Evolutionary conservation across 1,140 invertebrate species (phyloP).

Genomic region (Caenorhabditis inopinata): DNA sequence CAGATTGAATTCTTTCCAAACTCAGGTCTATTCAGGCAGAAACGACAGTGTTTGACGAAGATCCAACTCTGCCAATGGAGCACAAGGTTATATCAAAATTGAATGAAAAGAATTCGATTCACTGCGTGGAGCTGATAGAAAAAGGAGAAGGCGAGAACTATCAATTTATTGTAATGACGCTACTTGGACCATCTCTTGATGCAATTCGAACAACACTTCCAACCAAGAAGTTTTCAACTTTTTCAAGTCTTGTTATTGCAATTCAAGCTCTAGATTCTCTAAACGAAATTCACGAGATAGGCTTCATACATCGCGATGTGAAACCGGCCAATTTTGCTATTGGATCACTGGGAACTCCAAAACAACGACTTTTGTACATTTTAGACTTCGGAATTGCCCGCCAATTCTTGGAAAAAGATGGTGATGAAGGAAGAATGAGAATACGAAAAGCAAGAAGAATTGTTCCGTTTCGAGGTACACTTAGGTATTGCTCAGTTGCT

Average conservation of each 20-base stretch:
- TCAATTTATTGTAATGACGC: constrained; percentile 41
- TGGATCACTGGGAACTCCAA: constrained; percentile 7
- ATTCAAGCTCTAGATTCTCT: constrained; percentile 5
- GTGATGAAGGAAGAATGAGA: constrained; percentile 79
- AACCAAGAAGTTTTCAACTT: neutral
- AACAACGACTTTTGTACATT: constrained; percentile 79
- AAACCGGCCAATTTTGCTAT: constrained; percentile 47
- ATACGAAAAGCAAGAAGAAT: constrained; percentile 89
- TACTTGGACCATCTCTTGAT: constrained; percentile 28
- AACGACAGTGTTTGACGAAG: neutral
- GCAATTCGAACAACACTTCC: neutral
- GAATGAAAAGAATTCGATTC: neutral
- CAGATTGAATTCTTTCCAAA: too few relatives aligned
- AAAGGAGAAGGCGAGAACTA: constrained; percentile 36
- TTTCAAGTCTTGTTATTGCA: neutral
- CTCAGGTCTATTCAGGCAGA: neutral
- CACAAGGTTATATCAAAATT: constrained; percentile 7
- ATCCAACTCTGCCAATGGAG: neutral
- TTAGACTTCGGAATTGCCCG: constrained; percentile 95
- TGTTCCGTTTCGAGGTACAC: constrained; percentile 83
- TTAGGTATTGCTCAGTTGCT: constrained; percentile 97
- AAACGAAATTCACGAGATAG: constrained; percentile 1
- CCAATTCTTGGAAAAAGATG: constrained; percentile 74
- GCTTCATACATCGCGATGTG: constrained; percentile 45
- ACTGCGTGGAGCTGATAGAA: constrained; percentile 15